Base-by-base conservation (phyloP, 2,113 vertebrate species). In the Maccullochella peelii region DNA sequence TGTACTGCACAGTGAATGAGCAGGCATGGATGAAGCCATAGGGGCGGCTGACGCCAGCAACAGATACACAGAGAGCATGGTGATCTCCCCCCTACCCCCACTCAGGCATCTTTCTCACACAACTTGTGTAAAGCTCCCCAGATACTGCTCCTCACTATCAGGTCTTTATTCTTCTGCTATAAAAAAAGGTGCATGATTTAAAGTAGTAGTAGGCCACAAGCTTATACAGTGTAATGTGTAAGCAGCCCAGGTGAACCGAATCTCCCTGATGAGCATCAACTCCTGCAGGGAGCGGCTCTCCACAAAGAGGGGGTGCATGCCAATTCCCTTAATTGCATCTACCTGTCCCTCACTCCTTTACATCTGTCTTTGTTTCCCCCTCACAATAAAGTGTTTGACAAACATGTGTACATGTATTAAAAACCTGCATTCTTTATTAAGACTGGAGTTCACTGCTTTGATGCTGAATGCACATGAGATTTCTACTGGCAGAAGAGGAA, bases 1-100 rank as follows among this genome's bases (percentile, higher is more conserved):
- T 81, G 71, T 84, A 58, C 58, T 84, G 68, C 76, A 73, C 67
- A 77, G 57, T 78, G 78, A 77, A 65, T 50, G 71, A 87, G 79
- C 74, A 89, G 77, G 62, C 81, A 73, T 77, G 81, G 62, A 77
- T 42, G 50, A 72, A 88, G 70, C 49, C 18, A 16, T 38, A 68
- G 82, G 82, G 67, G 61, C 1, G 40, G 72, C 72, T 82, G 76
- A 87, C 25, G 30, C 61, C 62, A 72, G 84, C 82, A 71, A 54
- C 30, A 68, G 67, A 73, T 44, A 38, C 54, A 72, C 20, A 27
- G 4, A 85, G 11, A 66, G 42, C 4, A n/a, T n/a, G 50, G 21
- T 20, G 50, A 50, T 73, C 7, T 72, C 25, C 62, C 68, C 57
- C 14, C 7, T 72, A 23, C 62, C 68, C 57, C 14, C 5, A 23